Evolutionary conservation across 2,113 vertebrate genomes (phyloP).

Genomic region (Pholis gunnellus): DNA sequence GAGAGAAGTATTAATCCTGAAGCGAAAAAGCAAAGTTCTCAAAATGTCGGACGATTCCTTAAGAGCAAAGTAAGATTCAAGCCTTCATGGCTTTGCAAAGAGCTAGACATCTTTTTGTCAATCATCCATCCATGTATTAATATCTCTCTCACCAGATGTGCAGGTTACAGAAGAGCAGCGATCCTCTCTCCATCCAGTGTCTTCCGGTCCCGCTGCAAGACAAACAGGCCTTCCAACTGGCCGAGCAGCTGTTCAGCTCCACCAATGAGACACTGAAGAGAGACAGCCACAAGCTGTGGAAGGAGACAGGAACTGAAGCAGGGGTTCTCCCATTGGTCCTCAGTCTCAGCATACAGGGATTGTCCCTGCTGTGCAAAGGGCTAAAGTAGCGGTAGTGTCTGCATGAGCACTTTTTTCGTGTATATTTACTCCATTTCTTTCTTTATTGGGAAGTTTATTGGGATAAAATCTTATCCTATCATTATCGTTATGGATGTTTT

Average conservation of each 20-base stretch:
- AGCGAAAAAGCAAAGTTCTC: not conserved
- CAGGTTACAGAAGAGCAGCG: constrained; percentile 67
- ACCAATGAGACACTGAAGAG: constrained; percentile 80
- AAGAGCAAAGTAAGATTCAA: not conserved
- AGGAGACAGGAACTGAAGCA: constrained; percentile 53
- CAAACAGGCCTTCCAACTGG: constrained; percentile 76
- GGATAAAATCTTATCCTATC: not conserved
- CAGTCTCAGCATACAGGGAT: constrained; percentile 83
- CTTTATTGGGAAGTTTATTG: constrained; percentile 26
- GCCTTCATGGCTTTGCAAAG: not conserved
- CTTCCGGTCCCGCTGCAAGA: constrained; percentile 78
- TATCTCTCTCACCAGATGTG: constrained; percentile 76
- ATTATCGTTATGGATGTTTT: not conserved
- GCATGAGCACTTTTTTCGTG: not conserved
- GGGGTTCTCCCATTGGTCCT: constrained; percentile 80
- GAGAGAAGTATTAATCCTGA: too few species aligned
- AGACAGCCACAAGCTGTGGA: constrained; percentile 73
- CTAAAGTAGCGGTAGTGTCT: not conserved
- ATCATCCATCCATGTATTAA: not conserved
- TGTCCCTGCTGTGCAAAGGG: constrained; percentile 76
- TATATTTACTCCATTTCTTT: constrained; percentile 22
- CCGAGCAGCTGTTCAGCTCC: constrained; percentile 83
- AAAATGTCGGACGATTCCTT: not conserved
- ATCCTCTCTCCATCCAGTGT: constrained; percentile 66
- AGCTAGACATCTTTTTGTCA: not conserved